A percentile compares a stretch with the other conserved stretches of the same genome.
Evolutionary conservation across 2,888 invertebrate species (phyloP).

Genomic region (Megaustenia siamemsis): DNA sequence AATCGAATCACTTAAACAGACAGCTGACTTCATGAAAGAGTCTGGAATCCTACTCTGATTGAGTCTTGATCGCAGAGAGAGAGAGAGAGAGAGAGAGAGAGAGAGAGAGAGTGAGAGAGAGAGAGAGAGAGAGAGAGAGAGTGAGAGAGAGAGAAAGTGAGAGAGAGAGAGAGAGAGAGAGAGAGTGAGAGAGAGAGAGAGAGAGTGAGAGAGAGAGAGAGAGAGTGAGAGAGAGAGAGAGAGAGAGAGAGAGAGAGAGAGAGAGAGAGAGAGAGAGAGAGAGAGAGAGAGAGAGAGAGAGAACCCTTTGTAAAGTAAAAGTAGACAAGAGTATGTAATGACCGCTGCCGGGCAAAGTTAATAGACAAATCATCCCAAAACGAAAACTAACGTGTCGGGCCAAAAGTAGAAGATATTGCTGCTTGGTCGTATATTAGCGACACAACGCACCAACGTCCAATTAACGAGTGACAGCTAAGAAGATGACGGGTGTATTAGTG

Average conservation of each 20-base stretch:
- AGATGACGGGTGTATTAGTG: too few species aligned
- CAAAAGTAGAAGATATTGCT: too few species aligned
- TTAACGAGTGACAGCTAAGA: too few species aligned
- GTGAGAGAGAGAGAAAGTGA: neutral
- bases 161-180: neutral
- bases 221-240: neutral
- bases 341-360: neutral
- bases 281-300: neutral
- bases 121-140: neutral
- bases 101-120: neutral
- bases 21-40: too few species aligned
- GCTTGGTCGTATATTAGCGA: too few species aligned
- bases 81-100: neutral
- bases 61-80: neutral
- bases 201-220: neutral
- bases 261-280: neutral
- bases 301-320: too few species aligned
- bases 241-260: constrained; percentile 2
- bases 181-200: neutral
- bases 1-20: too few species aligned
- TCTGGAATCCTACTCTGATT: too few species aligned
- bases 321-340: neutral
- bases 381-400: too few species aligned
- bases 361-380: too few species aligned
- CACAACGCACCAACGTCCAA: too few species aligned